Evolutionary conservation across 2,797 vertebrate species (phyloP), one percentile per base, ranked within the genome.

Genomic region (Poecilia gillii): DNA sequence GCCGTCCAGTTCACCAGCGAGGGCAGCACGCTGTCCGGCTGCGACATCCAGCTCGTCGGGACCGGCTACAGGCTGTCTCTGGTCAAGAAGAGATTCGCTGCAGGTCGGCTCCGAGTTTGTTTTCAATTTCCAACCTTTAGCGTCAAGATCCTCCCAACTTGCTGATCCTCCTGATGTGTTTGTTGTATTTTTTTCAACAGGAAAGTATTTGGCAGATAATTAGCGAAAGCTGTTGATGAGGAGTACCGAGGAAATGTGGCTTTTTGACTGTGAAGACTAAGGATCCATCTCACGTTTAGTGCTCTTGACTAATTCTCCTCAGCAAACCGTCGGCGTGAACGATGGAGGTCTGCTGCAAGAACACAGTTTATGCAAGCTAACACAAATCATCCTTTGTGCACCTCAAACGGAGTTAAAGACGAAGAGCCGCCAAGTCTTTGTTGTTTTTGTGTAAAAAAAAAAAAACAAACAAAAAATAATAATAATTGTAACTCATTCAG

Each of bases 181-280:
- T 53, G 23, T 53, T 53, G 51, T 53, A 8, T 47, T 14, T 70
- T 43, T 45, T 68, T 23, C 93, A 92, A 49, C 90, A 99, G 98
- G 98, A 93, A 99, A 99, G 96, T 99, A 99, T 93, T 95, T 99
- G 96, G 98, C 98, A 0, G 98, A 99, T 94, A 98, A 99, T 94
- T 99, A 97, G 95, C 68, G 89, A 93, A 95, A 53, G 91, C 81
- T 81, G 89, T 81, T 88, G 84, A 77, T 64, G 82, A 88, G 81
- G 18, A 72, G 64, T 87, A 87, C 75, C 84, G 80, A 78, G 84
- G 84, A 86, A 89, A 90, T 86, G 73, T 85, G 90, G 86, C 90
- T 85, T 84, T 87, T 90, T 53, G 90, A 93, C 92, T 92, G 90
- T 93, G 94, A 93, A 90, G 90, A 91, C 81, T 81, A 73, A 68